Evolutionary conservation across 2,888 invertebrate genomes (phyloP), one percentile per base, ranked within the genome.

Genomic region (Sinodicranocentrus sp.): DNA sequence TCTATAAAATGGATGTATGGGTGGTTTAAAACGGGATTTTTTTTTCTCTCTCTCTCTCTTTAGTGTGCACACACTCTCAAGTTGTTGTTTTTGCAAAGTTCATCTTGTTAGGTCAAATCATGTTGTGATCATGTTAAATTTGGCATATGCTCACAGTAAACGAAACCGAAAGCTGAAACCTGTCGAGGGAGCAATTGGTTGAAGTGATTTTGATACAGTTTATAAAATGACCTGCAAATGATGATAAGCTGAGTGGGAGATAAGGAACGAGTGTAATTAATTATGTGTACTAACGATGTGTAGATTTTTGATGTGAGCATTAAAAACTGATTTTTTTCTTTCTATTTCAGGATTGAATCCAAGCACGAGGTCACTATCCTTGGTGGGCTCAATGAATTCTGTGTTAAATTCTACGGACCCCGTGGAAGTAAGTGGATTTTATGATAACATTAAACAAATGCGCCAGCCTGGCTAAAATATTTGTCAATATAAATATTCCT

Each of bases 321-420:
- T 52, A 52, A 10, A 52, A 3, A 44, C 25, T 48, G 26, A 21
- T 75, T 52, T 83, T 70, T 67, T 26, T 28, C 25, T 73, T 25
- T 61, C 59, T 43, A 86, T 82, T 87, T 83, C 92, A 97, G 97
- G 90, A 99, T 99, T 91, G 99, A 99, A 92, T 98, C 98, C 91
- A 98, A 99, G 92, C 98, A 99, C 91, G 99, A 99, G 92, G 99
- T 99, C 87, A 99, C 98, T 72, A 98, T 99, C 90, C 93, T 99
- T 86, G 98, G 98, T 82, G 98, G 98, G 75, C 94, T 99, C 85
- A 99, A 99, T 92, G 99, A 99, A 92, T 99, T 99, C 92, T 97
- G 98, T 91, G 99, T 99, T 87, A 99, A 99, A 93, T 99, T 99
- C 92, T 98, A 97, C 92, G 99, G 99, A 84, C 99, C 99, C 73